Base-by-base conservation (phyloP, 2,113 vertebrate genomes). In the Arenaria interpres region DNA sequence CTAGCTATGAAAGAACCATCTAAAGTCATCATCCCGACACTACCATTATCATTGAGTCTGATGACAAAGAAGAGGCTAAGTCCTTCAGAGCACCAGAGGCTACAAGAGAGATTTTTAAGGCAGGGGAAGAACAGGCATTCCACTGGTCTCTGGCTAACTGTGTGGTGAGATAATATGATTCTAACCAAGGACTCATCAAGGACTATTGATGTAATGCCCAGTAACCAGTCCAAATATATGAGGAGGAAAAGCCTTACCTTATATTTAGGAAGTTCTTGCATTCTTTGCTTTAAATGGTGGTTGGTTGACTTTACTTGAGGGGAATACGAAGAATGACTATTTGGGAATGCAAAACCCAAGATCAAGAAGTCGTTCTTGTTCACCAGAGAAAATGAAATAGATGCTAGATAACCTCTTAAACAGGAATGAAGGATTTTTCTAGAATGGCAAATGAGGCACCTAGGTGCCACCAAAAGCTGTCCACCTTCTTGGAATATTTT, bases 401-500 rank as follows among this genome's bases (percentile, higher is more conserved):
- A 59, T 41, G 45, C 57, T 46, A 85, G 46, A 89, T 46, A 84
- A 64, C 14, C 13, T 87, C 48, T 78, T 68, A 23, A 94, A 51
- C n/a, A 59, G 60, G n/a, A 86, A 67, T 69, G n/a, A 76, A 86
- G 11, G 22, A 64, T 87, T 51, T 96, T 87, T 92, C 86, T 87
- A 74, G 39, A 75, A 60, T 53, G 78, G n/a, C 62, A 75, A 85
- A 79, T 27, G 28, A 93, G 23, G 39, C 69, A 85, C 24, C 22
- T 45, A 53, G 28, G 69, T 76, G 37, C 27, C 54, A 82, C 37
- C 12, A 4, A 87, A 92, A 85, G 48, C n/a, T 53, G 23, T 41
- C 45, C 53, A 82, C 10, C 53, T 73, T 89, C 63, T 46, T 79
- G 53, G 50, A 82, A 72, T 94, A 88, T 86, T 94, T 95, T 89